Conservation (phyloP, 2,888 invertebrate genomes). For the Tetranychus truncatus region DNA sequence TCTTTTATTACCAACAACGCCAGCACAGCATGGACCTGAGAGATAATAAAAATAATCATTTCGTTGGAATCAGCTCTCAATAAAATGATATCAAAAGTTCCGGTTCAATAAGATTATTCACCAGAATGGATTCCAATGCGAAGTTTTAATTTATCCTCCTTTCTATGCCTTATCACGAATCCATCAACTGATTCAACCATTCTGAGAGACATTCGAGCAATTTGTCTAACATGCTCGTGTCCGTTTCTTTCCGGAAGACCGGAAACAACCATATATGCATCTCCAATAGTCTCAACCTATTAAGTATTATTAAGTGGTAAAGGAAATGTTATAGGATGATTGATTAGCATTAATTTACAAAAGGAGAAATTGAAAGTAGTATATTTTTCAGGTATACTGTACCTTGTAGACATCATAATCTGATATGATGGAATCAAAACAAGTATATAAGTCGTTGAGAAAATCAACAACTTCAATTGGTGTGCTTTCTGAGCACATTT, state of each 20-base stretch:
- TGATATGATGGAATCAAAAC: conserved; percentile 28
- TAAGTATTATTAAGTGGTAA: neutral
- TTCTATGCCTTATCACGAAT: conserved; percentile 35
- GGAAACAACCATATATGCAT: conserved; percentile 36
- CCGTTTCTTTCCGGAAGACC: conserved; percentile 35
- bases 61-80: neutral
- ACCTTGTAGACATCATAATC: conserved; percentile 28
- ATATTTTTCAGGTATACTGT: neutral
- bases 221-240: conserved; percentile 34
- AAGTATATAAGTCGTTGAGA: conserved; percentile 29
- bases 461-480: conserved; percentile 27
- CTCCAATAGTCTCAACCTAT: conserved; percentile 29
- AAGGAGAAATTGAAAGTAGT: neutral
- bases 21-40: conserved; percentile 22
- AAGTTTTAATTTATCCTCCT: conserved; percentile 33
- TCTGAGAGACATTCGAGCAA: conserved; percentile 34
- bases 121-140: conserved; percentile 33
- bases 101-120: neutral
- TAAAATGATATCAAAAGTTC: no score
- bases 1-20: conserved; percentile 24
- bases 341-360: neutral
- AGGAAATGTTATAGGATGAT: neutral
- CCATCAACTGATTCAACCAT: conserved; percentile 32
- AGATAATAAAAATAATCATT: neutral
- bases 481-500: conserved; percentile 27